A percentile compares a stretch with the other conserved stretches of the same genome.
These are phyloP conservation scores for Caradrina kadenii DNA, from an alignment of 2,888 invertebrate species.

Conservation along the genomic window DNA sequence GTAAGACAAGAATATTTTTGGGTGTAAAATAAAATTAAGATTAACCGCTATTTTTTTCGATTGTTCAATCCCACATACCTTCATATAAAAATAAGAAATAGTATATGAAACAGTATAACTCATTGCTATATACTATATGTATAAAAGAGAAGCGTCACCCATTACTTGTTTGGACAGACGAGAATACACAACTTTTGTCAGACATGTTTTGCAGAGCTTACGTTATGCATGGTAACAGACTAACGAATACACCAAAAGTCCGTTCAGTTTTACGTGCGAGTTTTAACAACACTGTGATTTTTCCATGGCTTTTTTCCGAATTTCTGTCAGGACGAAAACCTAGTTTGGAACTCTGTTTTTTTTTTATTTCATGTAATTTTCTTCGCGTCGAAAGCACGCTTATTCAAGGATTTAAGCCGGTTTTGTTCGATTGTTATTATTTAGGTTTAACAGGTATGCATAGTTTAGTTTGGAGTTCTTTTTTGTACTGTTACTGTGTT, in stretches of 20 bases:
- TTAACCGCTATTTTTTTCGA: no score
- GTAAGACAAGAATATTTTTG: no score
- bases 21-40: no score
- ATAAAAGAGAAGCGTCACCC: slow-evolving; percentile 8
- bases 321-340: slow-evolving; percentile 69
- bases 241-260: slow-evolving; percentile 76
- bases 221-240: slow-evolving; percentile 67
- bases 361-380: slow-evolving; percentile 45
- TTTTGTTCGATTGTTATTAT: slow-evolving; percentile 29
- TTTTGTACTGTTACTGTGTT: not conserved
- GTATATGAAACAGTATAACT: not conserved
- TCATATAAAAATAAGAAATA: no score
- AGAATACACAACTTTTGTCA: slow-evolving; percentile 43
- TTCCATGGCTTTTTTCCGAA: slow-evolving; percentile 72
- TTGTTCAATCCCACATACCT: no score
- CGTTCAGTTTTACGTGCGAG: slow-evolving; percentile 79
- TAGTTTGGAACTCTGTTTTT: slow-evolving; percentile 56
- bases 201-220: slow-evolving; percentile 51
- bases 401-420: slow-evolving; percentile 25
- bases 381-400: slow-evolving; percentile 30
- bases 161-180: slow-evolving; percentile 31
- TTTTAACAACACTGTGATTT: slow-evolving; percentile 79
- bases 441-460: slow-evolving; percentile 8
- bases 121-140: slow-evolving; percentile 20
- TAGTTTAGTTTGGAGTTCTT: not conserved